Conservation (phyloP, 2,797 vertebrate species). For the Crocodylus rhombifer region DNA sequence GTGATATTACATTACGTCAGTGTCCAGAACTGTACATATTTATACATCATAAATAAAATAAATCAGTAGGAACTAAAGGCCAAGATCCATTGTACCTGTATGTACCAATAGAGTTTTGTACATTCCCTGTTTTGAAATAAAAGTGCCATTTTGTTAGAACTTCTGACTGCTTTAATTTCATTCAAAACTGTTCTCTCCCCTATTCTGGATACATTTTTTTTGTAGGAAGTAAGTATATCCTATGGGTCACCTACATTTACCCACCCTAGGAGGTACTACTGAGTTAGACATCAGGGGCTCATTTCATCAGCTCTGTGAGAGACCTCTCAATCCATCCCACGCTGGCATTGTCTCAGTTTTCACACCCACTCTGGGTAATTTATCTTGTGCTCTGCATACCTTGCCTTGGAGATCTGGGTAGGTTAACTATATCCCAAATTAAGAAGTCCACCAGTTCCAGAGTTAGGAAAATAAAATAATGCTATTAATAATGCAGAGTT, state of each 20-base stretch:
- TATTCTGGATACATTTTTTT: background rate
- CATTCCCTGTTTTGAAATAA: background rate
- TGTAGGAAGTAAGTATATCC: background rate
- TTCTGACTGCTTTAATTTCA: constrained; percentile 11
- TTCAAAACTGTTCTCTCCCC: background rate
- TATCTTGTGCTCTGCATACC: background rate
- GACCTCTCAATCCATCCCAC: background rate
- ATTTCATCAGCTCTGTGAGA: background rate
- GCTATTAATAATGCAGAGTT: accelerated
- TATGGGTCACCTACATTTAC: background rate
- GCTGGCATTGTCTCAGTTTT: background rate
- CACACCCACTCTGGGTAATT: background rate
- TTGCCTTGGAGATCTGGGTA: background rate
- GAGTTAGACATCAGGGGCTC: background rate
- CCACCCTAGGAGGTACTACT: background rate
- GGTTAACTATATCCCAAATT: background rate
- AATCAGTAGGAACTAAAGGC: constrained; percentile 35
- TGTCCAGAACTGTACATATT: constrained; percentile 45
- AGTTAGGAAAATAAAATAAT: background rate
- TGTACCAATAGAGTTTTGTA: background rate
- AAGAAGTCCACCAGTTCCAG: accelerated
- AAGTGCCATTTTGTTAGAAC: background rate
- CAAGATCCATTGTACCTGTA: background rate
- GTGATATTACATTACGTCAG: constrained; percentile 69
- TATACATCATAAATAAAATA: constrained; percentile 63